Evolutionary conservation across 2,888 invertebrate species (phyloP).

Genomic region (Nymphalis c-album): DNA sequence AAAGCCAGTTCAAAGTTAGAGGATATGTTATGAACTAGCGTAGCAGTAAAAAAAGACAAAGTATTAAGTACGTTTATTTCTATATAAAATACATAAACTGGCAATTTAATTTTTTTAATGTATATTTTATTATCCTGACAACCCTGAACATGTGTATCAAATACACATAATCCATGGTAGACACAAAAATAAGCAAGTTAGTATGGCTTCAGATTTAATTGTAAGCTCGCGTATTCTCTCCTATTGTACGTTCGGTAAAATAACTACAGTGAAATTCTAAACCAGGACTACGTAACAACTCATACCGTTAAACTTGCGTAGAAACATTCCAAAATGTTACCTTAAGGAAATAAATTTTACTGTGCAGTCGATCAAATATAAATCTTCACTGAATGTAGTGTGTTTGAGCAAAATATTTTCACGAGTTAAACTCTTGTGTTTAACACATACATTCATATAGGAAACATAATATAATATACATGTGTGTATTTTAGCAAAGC

Average conservation of each 20-base stretch:
- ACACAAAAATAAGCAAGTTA: slow-evolving; percentile 33
- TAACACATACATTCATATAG: no score
- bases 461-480: no score
- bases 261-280: slow-evolving; percentile 9
- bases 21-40: no score
- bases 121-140: background rate
- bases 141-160: slow-evolving; percentile 28
- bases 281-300: background rate
- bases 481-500: no score
- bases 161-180: slow-evolving; percentile 35
- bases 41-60: no score
- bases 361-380: background rate
- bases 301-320: background rate
- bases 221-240: slow-evolving; percentile 33
- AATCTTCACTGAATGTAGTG: no score
- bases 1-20: no score
- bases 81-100: background rate
- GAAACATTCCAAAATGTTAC: background rate
- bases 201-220: slow-evolving; percentile 40
- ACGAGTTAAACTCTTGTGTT: no score
- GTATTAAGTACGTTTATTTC: no score
- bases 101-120: background rate
- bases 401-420: no score
- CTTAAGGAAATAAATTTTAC: background rate
- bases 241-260: slow-evolving; percentile 19